Evolutionary conservation across 2,797 vertebrate species (phyloP), one percentile per base, ranked within the genome.

Genomic region (Glyptemys insculpta): DNA sequence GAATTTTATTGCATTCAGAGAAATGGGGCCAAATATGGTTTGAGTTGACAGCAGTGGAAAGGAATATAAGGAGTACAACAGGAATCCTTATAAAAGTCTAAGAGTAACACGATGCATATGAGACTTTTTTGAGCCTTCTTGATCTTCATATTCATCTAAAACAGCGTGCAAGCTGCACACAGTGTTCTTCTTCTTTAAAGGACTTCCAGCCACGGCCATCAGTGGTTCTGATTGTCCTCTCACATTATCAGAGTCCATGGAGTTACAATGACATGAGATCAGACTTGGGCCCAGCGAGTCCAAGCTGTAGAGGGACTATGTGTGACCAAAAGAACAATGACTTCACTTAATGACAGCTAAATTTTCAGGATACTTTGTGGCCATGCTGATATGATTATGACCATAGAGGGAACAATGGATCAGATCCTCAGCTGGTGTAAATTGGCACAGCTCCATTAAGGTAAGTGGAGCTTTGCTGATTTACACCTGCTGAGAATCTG

Each of bases 231-330:
- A 44, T 79, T n/a, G 68, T 74, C 21, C 16, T 65, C 21, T 62
- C 0, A 0, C 65, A 21, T 56, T 57, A 0, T 79, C 81, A 80
- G 79, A 53, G n/a, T 9, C 1, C 74, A 54, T 80, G 2, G 3
- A 6, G 62, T 6, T 47, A 41, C 21, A 27, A 82, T 23, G 1
- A 0, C 23, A 47, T 0, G 1, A 56, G 62, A 44, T 84, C 29
- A 79, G 82, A n/a, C n/a, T 31, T 3, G 5, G 14, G 34, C 41
- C 27, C 56, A 3, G 21, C 0, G 1, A 27, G 47, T 12, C 44
- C 78, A 68, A 6, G 53, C 4, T 2, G 44, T 5, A 7, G 57
- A 62, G 87, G 79, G 27, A 79, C 15, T 44, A 23, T 29, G 59
- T 14, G 4, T 47, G 37, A 34, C 41, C 1, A 0, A 65, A 53